Conservation (phyloP, 2,888 invertebrate species). For the Athalia cordata region DNA sequence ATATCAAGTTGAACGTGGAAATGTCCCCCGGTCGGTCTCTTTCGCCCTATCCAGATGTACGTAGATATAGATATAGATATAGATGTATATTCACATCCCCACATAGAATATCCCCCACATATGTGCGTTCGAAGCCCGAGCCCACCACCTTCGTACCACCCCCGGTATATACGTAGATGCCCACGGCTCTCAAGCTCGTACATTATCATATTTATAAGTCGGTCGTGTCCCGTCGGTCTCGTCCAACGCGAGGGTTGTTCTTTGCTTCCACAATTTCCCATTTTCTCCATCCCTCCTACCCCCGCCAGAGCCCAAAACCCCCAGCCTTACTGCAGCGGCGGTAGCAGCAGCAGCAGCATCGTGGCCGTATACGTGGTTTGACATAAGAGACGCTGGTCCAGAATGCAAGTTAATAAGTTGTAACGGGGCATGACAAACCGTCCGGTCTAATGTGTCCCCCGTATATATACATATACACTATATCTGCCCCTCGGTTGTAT, state of each 20-base stretch:
- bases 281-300: background rate
- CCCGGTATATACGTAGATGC: background rate
- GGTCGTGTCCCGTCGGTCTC: slow-evolving; percentile 39
- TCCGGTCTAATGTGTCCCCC: slow-evolving; percentile 32
- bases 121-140: too few relatives aligned
- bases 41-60: background rate
- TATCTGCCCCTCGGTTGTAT: background rate
- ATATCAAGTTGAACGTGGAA: slow-evolving; percentile 56
- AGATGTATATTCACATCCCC: background rate
- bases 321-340: background rate
- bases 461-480: background rate
- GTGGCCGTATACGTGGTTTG: slow-evolving; percentile 20
- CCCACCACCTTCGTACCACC: too few relatives aligned
- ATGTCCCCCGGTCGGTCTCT: background rate
- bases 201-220: slow-evolving; percentile 73
- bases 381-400: slow-evolving; percentile 30
- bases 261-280: background rate
- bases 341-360: too few relatives aligned
- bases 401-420: slow-evolving; percentile 41
- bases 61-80: background rate
- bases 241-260: slow-evolving; percentile 34
- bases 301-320: background rate
- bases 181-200: slow-evolving; percentile 55
- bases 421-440: slow-evolving; percentile 44
- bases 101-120: too few relatives aligned